Evolutionary conservation across 2,888 invertebrate genomes (phyloP).

Genomic region (Thumatha senex): DNA sequence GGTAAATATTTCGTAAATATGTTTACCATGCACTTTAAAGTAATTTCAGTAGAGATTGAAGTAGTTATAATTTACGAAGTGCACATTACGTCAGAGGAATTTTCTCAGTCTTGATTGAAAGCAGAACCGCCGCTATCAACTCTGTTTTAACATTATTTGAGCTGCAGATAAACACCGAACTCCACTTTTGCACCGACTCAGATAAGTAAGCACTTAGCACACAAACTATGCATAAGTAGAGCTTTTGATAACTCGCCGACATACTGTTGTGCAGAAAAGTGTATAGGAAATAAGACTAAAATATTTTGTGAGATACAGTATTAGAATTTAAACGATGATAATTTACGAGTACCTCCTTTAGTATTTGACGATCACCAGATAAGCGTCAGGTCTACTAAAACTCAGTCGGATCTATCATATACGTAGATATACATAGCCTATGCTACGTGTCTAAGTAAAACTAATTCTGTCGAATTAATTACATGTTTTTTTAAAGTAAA

Average conservation of each 20-base stretch:
- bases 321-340: too few relatives aligned
- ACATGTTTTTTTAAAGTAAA: too few relatives aligned
- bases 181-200: slow-evolving; percentile 40
- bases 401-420: too few relatives aligned
- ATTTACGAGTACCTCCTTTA: too few relatives aligned
- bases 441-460: too few relatives aligned
- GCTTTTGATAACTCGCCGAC: slow-evolving; percentile 57
- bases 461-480: too few relatives aligned
- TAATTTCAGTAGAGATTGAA: too few relatives aligned
- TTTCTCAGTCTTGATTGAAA: slow-evolving; percentile 22
- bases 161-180: slow-evolving; percentile 30
- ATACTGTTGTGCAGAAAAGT: slow-evolving; percentile 28
- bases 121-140: slow-evolving; percentile 23
- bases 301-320: background rate
- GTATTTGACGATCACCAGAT: too few relatives aligned
- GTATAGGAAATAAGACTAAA: slow-evolving; percentile 3
- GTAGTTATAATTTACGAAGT: background rate
- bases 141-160: slow-evolving; percentile 26
- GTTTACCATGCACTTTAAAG: too few relatives aligned
- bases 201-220: slow-evolving; percentile 56
- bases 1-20: too few relatives aligned
- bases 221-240: slow-evolving; percentile 53
- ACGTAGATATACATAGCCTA: too few relatives aligned
- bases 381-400: too few relatives aligned
- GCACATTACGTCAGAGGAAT: slow-evolving; percentile 5